phyloP scores from a whole-genome alignment of 1,140 invertebrate species.

The Rhagoletis pomonella region DNA sequence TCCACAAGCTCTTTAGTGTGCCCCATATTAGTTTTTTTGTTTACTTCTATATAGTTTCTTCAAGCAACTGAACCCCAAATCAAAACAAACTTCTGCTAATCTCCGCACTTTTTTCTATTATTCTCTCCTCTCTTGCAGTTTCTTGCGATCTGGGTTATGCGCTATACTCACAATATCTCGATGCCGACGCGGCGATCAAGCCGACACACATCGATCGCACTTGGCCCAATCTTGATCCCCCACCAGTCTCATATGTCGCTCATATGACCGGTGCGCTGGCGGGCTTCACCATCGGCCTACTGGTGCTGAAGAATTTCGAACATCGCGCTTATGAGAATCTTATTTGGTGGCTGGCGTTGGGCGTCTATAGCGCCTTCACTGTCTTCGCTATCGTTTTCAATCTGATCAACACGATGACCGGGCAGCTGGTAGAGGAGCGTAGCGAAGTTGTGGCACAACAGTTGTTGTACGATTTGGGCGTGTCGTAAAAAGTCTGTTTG shows the following conservation, averaged over 20 bases:
- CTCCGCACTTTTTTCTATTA: neutral
- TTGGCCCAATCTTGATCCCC: slow-evolving; percentile 68
- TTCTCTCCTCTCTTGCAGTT: slow-evolving; percentile 77
- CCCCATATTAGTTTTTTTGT: neutral
- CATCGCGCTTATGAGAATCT: slow-evolving; percentile 94
- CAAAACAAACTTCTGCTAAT: slow-evolving; percentile 12
- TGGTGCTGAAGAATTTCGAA: slow-evolving; percentile 97
- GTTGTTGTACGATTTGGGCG: slow-evolving; percentile 73
- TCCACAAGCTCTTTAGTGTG: neutral
- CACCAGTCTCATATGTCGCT: slow-evolving; percentile 94
- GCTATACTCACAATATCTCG: slow-evolving; percentile 93
- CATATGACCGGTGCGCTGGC: slow-evolving; percentile 93
- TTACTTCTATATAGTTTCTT: neutral
- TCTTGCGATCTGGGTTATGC: slow-evolving; percentile 95
- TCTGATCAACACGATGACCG: slow-evolving; percentile 82
- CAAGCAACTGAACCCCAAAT: neutral
- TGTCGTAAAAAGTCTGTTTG: slow-evolving; percentile 65
- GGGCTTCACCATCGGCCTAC: slow-evolving; percentile 90
- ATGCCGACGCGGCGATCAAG: slow-evolving; percentile 76
- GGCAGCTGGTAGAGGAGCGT: slow-evolving; percentile 72
- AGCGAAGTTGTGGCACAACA: slow-evolving; percentile 73
- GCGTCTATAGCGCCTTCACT: slow-evolving; percentile 93
- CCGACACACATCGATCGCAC: slow-evolving; percentile 64
- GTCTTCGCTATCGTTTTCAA: slow-evolving; percentile 96
- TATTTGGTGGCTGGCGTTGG: slow-evolving; percentile 95